Evolutionary conservation across 2,888 invertebrate species (phyloP), one percentile per base, ranked within the genome.

Genomic region (Dryobota labecula): DNA sequence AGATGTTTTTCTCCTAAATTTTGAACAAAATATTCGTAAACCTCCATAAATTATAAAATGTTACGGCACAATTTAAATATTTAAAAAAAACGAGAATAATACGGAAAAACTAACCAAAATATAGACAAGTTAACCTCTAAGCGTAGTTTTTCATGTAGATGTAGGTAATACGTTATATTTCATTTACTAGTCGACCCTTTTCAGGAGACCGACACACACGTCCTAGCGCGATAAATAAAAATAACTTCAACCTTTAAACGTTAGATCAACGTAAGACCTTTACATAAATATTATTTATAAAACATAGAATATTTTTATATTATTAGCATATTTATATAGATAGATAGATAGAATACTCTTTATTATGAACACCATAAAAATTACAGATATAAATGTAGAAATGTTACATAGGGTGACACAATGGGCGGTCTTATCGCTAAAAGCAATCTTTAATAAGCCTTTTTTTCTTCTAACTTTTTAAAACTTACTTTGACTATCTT

Each of bases 161-260:
- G 27, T 51, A 15, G 4, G 47, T 66, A 72, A 84, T 80, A 80
- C 66, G 69, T 70, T 65, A 74, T 74, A 64, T 75, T 70, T 70
- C 68, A 75, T 78, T 81, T 74, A 54, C 67, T 72, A 41, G 38
- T 30, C 41, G 72, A 74, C 72, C 74, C 70, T 75, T 75, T 61
- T 56, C 64, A 68, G 41, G n/a, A 51, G 20, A 53, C 70, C 54
- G 70, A 66, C 74, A 65, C 49, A 66, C 65, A 77, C 61, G 63
- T 57, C 20, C 33, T 38, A 43, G 24, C 20, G 36, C 43, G 57
- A 58, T 71, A 76, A 71, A 80, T 81, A 77, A 72, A 80, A 84
- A 74, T 76, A 78, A 41, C 53, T 60, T 30, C 36, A 64, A 72
- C 78, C 73, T 72, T 27, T 18, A 51, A 27, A 27, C 51, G 7